Evolutionary conservation across 2,797 vertebrate species (phyloP).

Genomic region (Morelia viridis): DNA sequence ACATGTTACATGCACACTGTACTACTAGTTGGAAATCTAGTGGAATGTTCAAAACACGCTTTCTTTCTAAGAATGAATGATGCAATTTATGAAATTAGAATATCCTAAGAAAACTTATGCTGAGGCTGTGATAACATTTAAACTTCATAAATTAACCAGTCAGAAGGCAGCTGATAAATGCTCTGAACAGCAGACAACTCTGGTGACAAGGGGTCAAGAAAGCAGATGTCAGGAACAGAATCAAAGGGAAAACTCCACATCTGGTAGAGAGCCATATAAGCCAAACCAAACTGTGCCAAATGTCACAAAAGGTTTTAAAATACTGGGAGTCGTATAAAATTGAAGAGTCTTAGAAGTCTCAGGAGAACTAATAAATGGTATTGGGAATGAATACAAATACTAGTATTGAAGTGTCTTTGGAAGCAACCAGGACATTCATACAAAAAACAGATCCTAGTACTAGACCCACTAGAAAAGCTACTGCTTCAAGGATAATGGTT

Average conservation of each 20-base stretch:
- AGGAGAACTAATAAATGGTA: neutral
- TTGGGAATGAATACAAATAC: neutral
- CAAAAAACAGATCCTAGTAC: neutral
- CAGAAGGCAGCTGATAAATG: neutral
- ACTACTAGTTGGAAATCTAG: neutral
- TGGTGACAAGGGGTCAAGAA: neutral
- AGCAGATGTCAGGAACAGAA: neutral
- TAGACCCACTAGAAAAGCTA: neutral
- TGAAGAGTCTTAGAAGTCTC: neutral
- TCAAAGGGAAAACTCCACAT: neutral
- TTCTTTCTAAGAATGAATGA: neutral
- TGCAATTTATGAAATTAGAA: neutral
- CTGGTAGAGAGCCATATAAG: neutral
- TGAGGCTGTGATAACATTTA: neutral
- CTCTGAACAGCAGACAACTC: too few relatives aligned
- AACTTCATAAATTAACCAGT: neutral
- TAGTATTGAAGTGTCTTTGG: neutral
- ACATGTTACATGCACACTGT: neutral
- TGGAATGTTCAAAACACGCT: neutral
- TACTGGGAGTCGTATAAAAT: neutral
- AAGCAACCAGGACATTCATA: neutral
- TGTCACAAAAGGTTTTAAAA: neutral
- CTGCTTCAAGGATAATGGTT: neutral
- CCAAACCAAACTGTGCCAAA: neutral
- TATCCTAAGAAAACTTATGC: neutral